Evolutionary conservation across 1,140 invertebrate species (phyloP).

Genomic region (Apis dorsata): DNA sequence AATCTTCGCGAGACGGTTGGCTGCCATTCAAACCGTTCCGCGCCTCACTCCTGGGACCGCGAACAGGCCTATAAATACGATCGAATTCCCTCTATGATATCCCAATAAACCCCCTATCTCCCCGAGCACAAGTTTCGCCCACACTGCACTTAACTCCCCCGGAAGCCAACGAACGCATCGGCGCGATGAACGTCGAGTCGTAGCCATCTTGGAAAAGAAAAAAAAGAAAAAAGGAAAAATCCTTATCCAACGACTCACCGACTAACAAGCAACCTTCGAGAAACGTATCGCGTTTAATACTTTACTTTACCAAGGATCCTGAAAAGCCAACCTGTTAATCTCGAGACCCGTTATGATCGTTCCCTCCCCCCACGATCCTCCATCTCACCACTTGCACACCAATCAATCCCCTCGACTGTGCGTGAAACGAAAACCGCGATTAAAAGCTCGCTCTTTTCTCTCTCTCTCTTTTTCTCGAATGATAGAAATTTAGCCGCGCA

Average conservation of each 20-base stretch:
- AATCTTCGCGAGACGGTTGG: too few species aligned
- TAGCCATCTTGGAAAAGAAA: too few species aligned
- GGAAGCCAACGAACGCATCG: background rate
- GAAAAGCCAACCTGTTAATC: constrained; percentile 15
- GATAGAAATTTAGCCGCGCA: background rate
- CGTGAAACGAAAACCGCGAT: background rate
- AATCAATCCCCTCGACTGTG: background rate
- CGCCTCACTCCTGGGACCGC: too few species aligned
- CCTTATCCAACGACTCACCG: background rate
- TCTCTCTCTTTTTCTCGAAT: background rate
- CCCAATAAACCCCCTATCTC: background rate
- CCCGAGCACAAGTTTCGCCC: background rate
- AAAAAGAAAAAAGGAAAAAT: background rate
- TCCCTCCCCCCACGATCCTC: background rate
- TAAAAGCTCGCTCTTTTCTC: background rate
- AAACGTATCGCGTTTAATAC: background rate
- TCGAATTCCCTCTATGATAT: background rate
- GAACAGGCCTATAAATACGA: background rate
- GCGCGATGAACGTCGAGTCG: background rate
- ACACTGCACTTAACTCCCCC: background rate
- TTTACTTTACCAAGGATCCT: background rate
- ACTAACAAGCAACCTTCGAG: background rate
- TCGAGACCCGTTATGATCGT: constrained; percentile 21
- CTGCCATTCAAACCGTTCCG: too few species aligned
- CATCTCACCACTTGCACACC: background rate